Conservation (phyloP, 2,113 vertebrate species). For the Nyctereutes procyonoides region DNA sequence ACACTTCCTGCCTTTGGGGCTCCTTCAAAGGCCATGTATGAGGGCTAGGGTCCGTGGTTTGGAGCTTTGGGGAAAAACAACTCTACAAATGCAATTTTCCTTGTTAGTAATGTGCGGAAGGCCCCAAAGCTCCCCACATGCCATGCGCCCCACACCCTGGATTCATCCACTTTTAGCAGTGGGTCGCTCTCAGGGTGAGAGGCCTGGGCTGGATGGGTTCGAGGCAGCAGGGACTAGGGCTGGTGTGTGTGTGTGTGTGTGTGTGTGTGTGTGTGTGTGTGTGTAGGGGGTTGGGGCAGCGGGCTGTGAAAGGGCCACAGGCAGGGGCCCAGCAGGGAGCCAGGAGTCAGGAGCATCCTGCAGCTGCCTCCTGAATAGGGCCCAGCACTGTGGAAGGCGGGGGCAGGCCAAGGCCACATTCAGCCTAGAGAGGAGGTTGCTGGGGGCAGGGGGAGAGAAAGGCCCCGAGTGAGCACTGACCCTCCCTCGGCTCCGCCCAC, state of each 20-base stretch:
- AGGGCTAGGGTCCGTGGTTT: background rate
- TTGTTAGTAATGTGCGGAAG: background rate
- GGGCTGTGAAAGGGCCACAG: conserved; percentile 63
- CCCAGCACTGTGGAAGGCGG: background rate
- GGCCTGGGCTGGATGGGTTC: background rate
- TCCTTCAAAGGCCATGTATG: background rate
- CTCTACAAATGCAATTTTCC: background rate
- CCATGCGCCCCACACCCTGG: background rate
- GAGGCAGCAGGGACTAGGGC: conserved; percentile 45
- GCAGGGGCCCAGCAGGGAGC: conserved; percentile 63
- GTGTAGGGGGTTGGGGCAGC: background rate
- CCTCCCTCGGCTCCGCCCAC: conserved; percentile 77
- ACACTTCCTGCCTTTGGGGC: background rate
- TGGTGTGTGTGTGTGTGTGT: background rate
- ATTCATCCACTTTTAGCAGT: background rate
- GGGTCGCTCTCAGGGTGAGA: background rate
- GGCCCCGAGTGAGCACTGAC: conserved; percentile 43
- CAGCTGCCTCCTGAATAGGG: conserved; percentile 73
- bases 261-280: background rate
- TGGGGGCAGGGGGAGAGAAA: conserved; percentile 63
- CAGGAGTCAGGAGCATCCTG: conserved; percentile 73
- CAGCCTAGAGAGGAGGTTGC: conserved; percentile 53
- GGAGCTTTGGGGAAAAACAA: background rate
- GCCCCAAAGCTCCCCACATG: background rate
- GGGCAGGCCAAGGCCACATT: conserved; percentile 67